Evolutionary conservation across 2,888 invertebrate genomes (phyloP), one percentile per base, ranked within the genome.

Genomic region (Tiphia femorata): DNA sequence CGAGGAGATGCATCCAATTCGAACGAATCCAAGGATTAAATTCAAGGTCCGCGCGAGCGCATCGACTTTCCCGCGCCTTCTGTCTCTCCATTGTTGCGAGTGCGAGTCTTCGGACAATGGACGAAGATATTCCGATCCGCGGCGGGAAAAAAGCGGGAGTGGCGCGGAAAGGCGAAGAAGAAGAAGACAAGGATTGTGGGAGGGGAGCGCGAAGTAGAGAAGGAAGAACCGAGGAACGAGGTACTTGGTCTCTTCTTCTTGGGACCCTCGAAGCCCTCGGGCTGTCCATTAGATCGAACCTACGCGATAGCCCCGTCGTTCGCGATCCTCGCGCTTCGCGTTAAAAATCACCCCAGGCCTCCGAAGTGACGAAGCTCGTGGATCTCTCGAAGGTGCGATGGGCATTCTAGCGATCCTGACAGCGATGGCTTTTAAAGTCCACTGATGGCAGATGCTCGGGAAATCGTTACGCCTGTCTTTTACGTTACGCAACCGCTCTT

Each of bases 221-320:
- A n/a, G n/a, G n/a, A n/a, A n/a, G n/a, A n/a, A n/a, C n/a, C n/a
- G n/a, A n/a, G n/a, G n/a, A n/a, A n/a, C n/a, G n/a, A n/a, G n/a
- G n/a, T n/a, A n/a, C n/a, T n/a, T n/a, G n/a, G n/a, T n/a, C 38
- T 50, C 50, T 42, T 10, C 37, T 7, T 17, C 38, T 12, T 27
- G 43, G 30, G 46, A 17, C 40, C 38, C 12, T 41, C 6, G 53
- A 20, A 48, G 49, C 6, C 66, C 58, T 50, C 43, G 23, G 62
- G 66, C 67, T 56, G 58, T 64, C 63, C 60, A 64, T 67, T 66
- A 53, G 58, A 66, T 67, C 50, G 56, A 58, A 52, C 55, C 57
- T 56, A 52, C 33, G 37, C 27, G 59, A 67, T 66, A 67, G 35
- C 50, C n/a, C n/a, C n/a, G n/a, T 27, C 23, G 27, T 20, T 49